Conservation (phyloP, 2,113 vertebrate genomes). For the Heterotis niloticus region DNA sequence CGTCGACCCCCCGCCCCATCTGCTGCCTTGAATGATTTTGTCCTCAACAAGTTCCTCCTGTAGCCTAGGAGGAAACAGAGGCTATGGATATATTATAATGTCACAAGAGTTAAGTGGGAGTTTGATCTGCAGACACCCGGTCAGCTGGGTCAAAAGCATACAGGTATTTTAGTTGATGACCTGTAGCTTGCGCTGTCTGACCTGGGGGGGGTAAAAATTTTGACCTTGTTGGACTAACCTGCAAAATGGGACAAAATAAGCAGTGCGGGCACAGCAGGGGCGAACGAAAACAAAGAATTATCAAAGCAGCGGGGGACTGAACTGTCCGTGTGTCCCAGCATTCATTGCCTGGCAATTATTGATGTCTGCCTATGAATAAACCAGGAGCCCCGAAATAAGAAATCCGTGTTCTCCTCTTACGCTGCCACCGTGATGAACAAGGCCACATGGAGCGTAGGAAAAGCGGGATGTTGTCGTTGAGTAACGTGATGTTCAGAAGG, state of each 20-base stretch:
- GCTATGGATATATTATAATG: background rate
- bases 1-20: too few species aligned
- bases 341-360: slow-evolving; percentile 11
- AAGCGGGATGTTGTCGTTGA: background rate
- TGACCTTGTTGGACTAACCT: background rate
- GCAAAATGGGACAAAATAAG: background rate
- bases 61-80: background rate
- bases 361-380: background rate
- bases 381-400: background rate
- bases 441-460: slow-evolving; percentile 4
- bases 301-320: background rate
- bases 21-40: too few species aligned
- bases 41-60: background rate
- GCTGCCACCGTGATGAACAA: background rate
- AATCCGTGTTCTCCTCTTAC: background rate
- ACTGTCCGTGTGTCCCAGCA: background rate
- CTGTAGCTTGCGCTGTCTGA: background rate
- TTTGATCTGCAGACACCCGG: background rate
- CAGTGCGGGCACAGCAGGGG: background rate
- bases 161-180: background rate
- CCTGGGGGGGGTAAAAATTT: background rate
- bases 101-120: background rate
- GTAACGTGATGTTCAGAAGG: background rate
- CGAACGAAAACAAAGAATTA: too few species aligned
- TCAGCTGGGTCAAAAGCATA: background rate